These are phyloP conservation scores for Cololabis saira DNA, from an alignment of 2,113 vertebrate species.

Conservation along the genomic window DNA sequence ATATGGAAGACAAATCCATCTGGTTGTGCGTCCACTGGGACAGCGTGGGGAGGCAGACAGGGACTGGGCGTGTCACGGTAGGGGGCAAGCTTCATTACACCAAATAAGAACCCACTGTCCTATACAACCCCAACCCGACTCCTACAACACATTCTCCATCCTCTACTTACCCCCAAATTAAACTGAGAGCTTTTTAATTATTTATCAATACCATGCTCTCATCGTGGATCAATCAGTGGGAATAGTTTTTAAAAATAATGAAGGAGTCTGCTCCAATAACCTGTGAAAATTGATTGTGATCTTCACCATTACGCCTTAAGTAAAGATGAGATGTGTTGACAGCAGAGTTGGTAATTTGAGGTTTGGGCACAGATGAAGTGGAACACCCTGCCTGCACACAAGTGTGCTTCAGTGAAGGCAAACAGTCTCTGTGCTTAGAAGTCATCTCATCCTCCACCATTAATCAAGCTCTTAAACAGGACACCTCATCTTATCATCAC, in stretches of 20 bases:
- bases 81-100: slow-evolving; percentile 87
- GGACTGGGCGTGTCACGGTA: slow-evolving; percentile 82
- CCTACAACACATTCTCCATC: slow-evolving; percentile 79
- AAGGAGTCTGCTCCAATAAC: slow-evolving; percentile 74
- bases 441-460: slow-evolving; percentile 74
- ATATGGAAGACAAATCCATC: slow-evolving; percentile 92
- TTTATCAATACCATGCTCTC: slow-evolving; percentile 90
- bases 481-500: slow-evolving; percentile 78
- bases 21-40: slow-evolving; percentile 88
- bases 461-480: slow-evolving; percentile 79
- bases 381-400: slow-evolving; percentile 61
- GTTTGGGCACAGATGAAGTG: slow-evolving; percentile 50
- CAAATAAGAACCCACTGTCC: slow-evolving; percentile 83
- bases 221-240: slow-evolving; percentile 81
- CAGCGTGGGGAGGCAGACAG: slow-evolving; percentile 80
- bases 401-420: slow-evolving; percentile 74
- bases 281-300: slow-evolving; percentile 82
- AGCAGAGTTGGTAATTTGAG: slow-evolving; percentile 74
- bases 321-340: slow-evolving; percentile 76
- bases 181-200: slow-evolving; percentile 89
- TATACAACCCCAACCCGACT: slow-evolving; percentile 74
- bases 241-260: slow-evolving; percentile 85
- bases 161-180: slow-evolving; percentile 82
- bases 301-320: slow-evolving; percentile 78
- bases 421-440: slow-evolving; percentile 72